Evolutionary conservation across 2,113 vertebrate genomes (phyloP).

Genomic region (Lamprologus lemairii): DNA sequence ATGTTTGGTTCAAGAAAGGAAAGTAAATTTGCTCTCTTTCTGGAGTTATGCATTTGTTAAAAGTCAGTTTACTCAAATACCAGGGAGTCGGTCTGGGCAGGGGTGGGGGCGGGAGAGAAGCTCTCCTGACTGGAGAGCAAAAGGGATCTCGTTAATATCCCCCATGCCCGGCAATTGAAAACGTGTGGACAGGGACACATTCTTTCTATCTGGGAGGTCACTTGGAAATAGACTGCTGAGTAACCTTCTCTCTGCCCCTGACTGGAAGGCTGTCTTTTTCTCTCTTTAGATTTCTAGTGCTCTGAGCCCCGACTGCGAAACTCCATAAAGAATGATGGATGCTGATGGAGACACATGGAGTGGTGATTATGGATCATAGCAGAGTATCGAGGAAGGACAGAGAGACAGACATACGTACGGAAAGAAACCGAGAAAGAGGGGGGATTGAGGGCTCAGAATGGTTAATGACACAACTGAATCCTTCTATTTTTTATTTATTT

Average conservation of each 20-base stretch:
- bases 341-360: conserved; percentile 53
- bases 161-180: conserved; percentile 3
- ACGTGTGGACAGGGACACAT: conserved; percentile 32
- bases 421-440: neutral
- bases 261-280: conserved; percentile 36
- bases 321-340: conserved; percentile 63
- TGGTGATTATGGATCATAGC: conserved; percentile 62
- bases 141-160: conserved; percentile 6
- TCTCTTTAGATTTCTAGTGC: conserved; percentile 8
- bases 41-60: neutral
- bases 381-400: conserved; percentile 34
- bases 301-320: conserved; percentile 37
- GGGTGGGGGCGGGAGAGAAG: neutral
- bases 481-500: neutral
- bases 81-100: neutral
- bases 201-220: conserved; percentile 48
- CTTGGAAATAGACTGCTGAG: conserved; percentile 49
- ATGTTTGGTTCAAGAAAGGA: neutral
- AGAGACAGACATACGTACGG: neutral
- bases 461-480: neutral
- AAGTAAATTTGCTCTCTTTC: neutral
- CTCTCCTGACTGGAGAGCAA: neutral
- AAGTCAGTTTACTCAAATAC: neutral
- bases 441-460: neutral
- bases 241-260: conserved; percentile 54